Evolutionary conservation across 2,113 vertebrate genomes (phyloP).

Genomic region (Eleginops maclovinus): DNA sequence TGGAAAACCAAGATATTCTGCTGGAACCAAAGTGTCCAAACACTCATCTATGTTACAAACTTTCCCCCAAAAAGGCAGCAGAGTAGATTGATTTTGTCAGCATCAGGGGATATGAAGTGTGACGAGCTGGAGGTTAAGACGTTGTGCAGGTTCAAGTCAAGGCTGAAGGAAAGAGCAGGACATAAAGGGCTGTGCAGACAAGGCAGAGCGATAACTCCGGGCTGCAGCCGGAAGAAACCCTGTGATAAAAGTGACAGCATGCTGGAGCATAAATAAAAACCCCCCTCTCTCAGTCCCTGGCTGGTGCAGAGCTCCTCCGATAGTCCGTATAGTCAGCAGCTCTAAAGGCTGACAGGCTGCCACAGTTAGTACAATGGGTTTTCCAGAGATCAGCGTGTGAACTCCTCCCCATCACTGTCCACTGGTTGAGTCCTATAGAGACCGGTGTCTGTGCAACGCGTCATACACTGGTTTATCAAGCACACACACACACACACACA

Average conservation of each 20-base stretch:
- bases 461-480: slow-evolving; percentile 22
- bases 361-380: slow-evolving; percentile 66
- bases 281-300: slow-evolving; percentile 53
- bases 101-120: slow-evolving; percentile 8
- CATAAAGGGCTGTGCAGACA: slow-evolving; percentile 29
- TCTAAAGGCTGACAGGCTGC: slow-evolving; percentile 67
- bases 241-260: slow-evolving; percentile 76
- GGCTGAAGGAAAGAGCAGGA: background rate
- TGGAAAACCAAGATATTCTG: background rate
- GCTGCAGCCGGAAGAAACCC: slow-evolving; percentile 71
- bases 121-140: slow-evolving; percentile 7
- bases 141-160: slow-evolving; percentile 25
- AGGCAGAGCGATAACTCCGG: slow-evolving; percentile 58
- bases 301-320: slow-evolving; percentile 52
- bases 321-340: slow-evolving; percentile 66
- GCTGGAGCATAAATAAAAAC: slow-evolving; percentile 77
- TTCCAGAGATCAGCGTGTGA: slow-evolving; percentile 23
- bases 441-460: background rate
- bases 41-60: background rate
- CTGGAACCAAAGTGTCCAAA: background rate
- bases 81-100: background rate
- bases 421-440: slow-evolving; percentile 1
- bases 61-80: background rate
- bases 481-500: background rate
- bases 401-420: background rate